A percentile compares a stretch with the other conserved stretches of the same genome.
Conservation (phyloP, 2,888 invertebrate species). For the Blastobasis lacticolella region DNA sequence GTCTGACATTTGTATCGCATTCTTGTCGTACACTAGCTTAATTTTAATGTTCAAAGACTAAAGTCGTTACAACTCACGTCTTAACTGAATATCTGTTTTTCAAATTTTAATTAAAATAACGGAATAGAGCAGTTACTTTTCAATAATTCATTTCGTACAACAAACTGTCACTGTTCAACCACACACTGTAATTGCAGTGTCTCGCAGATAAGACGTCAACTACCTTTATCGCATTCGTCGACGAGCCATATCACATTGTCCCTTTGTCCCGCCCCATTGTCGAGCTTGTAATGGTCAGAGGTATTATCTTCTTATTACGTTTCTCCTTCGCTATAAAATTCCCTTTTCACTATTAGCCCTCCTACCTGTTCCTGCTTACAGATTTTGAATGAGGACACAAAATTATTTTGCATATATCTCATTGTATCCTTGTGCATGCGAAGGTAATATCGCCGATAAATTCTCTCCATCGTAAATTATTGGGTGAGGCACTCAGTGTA, state of each 20-base stretch:
- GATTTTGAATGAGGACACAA: slow-evolving; percentile 36
- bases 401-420: slow-evolving; percentile 6
- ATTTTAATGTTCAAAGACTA: too few relatives aligned
- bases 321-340: slow-evolving; percentile 51
- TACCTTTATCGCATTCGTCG: slow-evolving; percentile 49
- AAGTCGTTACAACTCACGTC: too few relatives aligned
- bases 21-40: too few relatives aligned
- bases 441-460: too few relatives aligned
- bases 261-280: slow-evolving; percentile 61
- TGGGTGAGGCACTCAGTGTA: too few relatives aligned
- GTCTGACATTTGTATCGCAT: too few relatives aligned
- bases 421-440: background rate
- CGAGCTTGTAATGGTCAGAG: slow-evolving; percentile 46
- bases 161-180: too few relatives aligned
- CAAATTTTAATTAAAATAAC: too few relatives aligned
- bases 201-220: slow-evolving; percentile 21
- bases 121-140: too few relatives aligned
- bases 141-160: too few relatives aligned
- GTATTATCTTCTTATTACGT: slow-evolving; percentile 65
- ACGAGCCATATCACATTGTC: slow-evolving; percentile 49
- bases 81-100: too few relatives aligned
- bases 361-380: slow-evolving; percentile 36
- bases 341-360: slow-evolving; percentile 27
- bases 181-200: background rate
- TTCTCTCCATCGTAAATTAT: too few relatives aligned